Percentiles rank a stretch among this genome's conserved stretches.
Conservation (phyloP, 2,113 vertebrate species). For the Polyodon spathula region DNA sequence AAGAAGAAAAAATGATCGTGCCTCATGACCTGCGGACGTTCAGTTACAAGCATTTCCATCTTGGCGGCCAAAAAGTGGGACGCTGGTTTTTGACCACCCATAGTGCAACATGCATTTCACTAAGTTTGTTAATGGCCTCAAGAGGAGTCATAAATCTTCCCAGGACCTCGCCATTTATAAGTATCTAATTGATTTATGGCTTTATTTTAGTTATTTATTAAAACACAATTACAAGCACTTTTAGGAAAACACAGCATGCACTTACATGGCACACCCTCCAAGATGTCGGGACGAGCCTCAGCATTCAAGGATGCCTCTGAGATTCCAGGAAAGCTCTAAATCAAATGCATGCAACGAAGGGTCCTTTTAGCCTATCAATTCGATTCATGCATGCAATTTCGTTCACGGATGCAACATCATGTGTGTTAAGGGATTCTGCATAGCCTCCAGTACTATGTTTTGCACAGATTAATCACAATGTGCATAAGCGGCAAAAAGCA, state of each 20-base stretch:
- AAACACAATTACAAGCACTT: conserved; percentile 14
- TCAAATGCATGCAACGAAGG: too few relatives aligned
- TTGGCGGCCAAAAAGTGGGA: not conserved
- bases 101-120: conserved; percentile 6
- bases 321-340: too few relatives aligned
- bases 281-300: too few relatives aligned
- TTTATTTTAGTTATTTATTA: conserved; percentile 12
- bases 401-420: too few relatives aligned
- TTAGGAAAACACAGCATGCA: conserved; percentile 8
- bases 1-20: not conserved
- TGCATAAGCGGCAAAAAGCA: too few relatives aligned
- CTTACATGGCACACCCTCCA: not conserved
- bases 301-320: too few relatives aligned
- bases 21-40: conserved; percentile 2
- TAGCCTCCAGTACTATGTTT: too few relatives aligned
- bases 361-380: too few relatives aligned
- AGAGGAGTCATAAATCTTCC: conserved; percentile 12
- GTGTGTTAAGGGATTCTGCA: too few relatives aligned
- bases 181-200: conserved; percentile 14
- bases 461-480: too few relatives aligned
- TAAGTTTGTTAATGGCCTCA: conserved; percentile 10
- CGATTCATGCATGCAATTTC: too few relatives aligned
- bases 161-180: not conserved
- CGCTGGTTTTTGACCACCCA: not conserved
- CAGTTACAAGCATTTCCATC: not conserved